Evolutionary conservation across 1,140 invertebrate species (phyloP).

Genomic region (Cheumatopsyche charites): DNA sequence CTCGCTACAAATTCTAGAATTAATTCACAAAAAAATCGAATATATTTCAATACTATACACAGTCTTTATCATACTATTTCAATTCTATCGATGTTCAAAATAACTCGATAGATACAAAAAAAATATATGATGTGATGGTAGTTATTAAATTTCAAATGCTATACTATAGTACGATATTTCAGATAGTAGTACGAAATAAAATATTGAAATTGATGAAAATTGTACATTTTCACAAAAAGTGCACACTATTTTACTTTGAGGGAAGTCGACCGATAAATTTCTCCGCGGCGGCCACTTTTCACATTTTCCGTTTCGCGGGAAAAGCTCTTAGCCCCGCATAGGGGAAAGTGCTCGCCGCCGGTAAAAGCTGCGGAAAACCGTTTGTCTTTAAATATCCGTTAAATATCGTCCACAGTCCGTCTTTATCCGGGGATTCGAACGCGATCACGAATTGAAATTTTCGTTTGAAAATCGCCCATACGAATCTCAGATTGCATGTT

Average conservation of each 20-base stretch:
- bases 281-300: constrained; percentile 13
- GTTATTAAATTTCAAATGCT: background rate
- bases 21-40: too few species aligned
- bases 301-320: constrained; percentile 42
- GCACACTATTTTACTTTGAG: too few species aligned
- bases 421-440: constrained; percentile 43
- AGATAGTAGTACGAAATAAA: background rate
- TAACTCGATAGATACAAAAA: background rate
- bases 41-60: too few species aligned
- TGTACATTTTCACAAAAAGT: too few species aligned
- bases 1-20: too few species aligned
- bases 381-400: constrained; percentile 41
- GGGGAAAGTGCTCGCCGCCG: constrained; percentile 26
- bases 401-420: constrained; percentile 47
- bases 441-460: constrained; percentile 1
- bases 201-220: too few species aligned
- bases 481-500: too few species aligned
- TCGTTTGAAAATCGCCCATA: too few species aligned
- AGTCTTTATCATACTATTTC: background rate
- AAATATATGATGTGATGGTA: too few species aligned
- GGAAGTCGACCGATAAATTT: constrained; percentile 30
- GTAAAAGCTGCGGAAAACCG: constrained; percentile 47
- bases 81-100: background rate
- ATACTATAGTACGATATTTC: background rate
- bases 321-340: constrained; percentile 37